Conservation (phyloP, 2,888 invertebrate genomes). For the Caenorhabditis sp. region DNA sequence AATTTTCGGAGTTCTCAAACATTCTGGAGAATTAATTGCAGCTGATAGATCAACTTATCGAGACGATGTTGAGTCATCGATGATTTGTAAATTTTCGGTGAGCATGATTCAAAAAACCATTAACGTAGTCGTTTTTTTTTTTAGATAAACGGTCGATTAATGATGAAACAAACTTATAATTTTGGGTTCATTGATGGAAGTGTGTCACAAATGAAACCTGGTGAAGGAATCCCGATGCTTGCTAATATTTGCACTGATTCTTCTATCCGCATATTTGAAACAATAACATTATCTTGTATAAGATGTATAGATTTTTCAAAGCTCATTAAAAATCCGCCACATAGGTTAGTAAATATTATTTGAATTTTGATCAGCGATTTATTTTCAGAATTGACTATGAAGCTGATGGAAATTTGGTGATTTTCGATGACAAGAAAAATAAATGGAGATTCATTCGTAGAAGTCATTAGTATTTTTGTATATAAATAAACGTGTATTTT, state of each 20-base stretch:
- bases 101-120: not conserved
- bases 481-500: no score
- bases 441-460: slow-evolving; percentile 2
- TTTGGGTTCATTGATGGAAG: slow-evolving; percentile 16
- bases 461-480: not conserved
- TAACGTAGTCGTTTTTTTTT: slow-evolving; percentile 7
- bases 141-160: slow-evolving; percentile 22
- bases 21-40: slow-evolving; percentile 23
- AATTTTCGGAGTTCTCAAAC: slow-evolving; percentile 24
- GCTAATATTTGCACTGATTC: slow-evolving; percentile 21
- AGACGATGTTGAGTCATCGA: not conserved
- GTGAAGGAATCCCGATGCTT: slow-evolving; percentile 31
- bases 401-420: not conserved
- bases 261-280: slow-evolving; percentile 21
- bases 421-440: not conserved
- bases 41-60: slow-evolving; percentile 10
- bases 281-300: slow-evolving; percentile 9
- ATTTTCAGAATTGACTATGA: slow-evolving; percentile 4
- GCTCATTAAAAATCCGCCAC: not conserved
- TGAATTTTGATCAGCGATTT: not conserved
- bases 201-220: slow-evolving; percentile 20
- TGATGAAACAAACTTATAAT: slow-evolving; percentile 4
- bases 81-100: slow-evolving; percentile 9
- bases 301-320: slow-evolving; percentile 11
- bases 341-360: not conserved